phyloP scores from a whole-genome alignment of 2,113 vertebrate genomes.

The Pelobates fuscus region DNA sequence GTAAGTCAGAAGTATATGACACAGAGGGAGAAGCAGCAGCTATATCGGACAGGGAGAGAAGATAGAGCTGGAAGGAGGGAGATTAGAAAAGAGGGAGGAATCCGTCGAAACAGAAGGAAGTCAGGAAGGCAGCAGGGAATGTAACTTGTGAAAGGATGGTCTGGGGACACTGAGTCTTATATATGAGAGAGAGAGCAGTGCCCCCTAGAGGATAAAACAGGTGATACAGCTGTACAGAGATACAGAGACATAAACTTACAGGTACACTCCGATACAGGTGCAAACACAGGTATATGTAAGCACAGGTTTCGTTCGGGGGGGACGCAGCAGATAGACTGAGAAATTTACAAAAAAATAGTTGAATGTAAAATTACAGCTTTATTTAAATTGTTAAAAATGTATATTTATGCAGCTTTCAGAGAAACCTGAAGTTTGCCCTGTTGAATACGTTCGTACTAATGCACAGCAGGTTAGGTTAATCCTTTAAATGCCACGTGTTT shows the following conservation, averaged over 20 bases:
- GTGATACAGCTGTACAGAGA: constrained; percentile 8
- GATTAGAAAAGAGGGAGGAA: constrained; percentile 25
- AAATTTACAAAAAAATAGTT: too few relatives aligned
- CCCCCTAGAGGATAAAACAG: constrained; percentile 25
- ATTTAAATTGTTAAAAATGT: too few relatives aligned
- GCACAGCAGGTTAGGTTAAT: too few relatives aligned
- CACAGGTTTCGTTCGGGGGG: too few relatives aligned
- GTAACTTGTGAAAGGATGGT: constrained; percentile 43
- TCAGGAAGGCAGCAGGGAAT: constrained; percentile 43
- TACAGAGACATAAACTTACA: background rate
- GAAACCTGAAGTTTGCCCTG: too few relatives aligned
- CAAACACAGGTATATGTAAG: background rate
- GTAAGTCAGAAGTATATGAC: constrained; percentile 14
- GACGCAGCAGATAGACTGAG: too few relatives aligned
- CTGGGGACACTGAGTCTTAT: constrained; percentile 17
- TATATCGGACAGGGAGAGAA: constrained; percentile 12
- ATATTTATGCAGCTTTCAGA: too few relatives aligned
- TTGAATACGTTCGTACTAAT: too few relatives aligned
- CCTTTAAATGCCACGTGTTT: too few relatives aligned
- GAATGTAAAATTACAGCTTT: too few relatives aligned
- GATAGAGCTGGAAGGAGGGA: constrained; percentile 13
- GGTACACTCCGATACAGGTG: background rate
- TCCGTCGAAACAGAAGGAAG: constrained; percentile 24
- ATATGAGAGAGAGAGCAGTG: constrained; percentile 36
- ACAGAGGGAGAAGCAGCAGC: constrained; percentile 22